phyloP scores from a whole-genome alignment of 1,140 invertebrate species.

The Lucilia cuprina region DNA sequence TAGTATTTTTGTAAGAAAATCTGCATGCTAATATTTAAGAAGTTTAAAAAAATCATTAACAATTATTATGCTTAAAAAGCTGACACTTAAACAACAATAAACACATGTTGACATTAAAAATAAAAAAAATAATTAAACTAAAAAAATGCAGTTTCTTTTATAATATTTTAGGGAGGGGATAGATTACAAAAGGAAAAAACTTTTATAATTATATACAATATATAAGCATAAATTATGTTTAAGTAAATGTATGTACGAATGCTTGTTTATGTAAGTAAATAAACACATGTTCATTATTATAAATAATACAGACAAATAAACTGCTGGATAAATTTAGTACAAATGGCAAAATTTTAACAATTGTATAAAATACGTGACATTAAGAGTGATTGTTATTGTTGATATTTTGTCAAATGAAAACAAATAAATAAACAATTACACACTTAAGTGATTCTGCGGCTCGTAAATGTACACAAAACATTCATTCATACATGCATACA shows the following conservation, averaged over 20 bases:
- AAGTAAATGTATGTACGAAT: no score
- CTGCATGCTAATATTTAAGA: no score
- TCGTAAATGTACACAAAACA: slow-evolving; percentile 25
- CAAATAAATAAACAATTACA: slow-evolving; percentile 40
- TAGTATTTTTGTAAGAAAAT: no score
- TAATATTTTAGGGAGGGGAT: no score
- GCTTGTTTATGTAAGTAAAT: background rate
- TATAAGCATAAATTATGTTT: no score
- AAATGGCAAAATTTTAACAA: slow-evolving; percentile 12
- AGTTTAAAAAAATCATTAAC: no score
- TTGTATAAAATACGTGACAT: slow-evolving; percentile 33
- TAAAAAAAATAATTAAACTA: background rate
- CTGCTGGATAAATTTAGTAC: background rate
- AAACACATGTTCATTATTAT: background rate
- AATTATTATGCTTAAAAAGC: no score
- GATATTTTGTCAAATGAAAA: slow-evolving; percentile 38
- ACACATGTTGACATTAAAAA: background rate
- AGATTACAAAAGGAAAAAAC: no score
- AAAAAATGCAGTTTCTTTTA: no score
- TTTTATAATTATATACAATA: no score
- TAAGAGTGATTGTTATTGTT: slow-evolving; percentile 27
- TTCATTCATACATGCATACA: background rate
- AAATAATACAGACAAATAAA: background rate
- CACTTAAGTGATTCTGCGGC: slow-evolving; percentile 38
- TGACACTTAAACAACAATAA: no score